phyloP scores from a whole-genome alignment of 2,888 invertebrate genomes.

The Bombyx huttoni region DNA sequence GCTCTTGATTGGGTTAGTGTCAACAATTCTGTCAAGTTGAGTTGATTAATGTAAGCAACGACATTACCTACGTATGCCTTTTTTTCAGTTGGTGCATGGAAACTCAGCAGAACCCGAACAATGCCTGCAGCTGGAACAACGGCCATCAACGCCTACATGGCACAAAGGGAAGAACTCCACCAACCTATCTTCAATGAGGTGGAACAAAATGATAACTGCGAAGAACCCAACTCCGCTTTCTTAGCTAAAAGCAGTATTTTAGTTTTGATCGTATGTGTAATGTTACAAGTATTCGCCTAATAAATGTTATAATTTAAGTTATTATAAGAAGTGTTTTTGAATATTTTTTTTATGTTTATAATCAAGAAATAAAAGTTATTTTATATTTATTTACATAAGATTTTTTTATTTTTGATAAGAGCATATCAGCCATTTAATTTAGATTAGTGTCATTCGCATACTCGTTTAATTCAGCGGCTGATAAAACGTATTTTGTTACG shows the following conservation, averaged over 20 bases:
- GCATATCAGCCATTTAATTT: background rate
- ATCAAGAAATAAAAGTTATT: background rate
- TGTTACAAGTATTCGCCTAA: constrained; percentile 26
- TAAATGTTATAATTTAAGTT: constrained; percentile 4
- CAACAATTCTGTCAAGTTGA: too few species aligned
- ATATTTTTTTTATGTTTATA: constrained; percentile 1
- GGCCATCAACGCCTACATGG: constrained; percentile 26
- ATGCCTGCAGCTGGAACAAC: constrained; percentile 16
- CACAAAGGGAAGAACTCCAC: constrained; percentile 28
- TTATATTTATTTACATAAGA: background rate
- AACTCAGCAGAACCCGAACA: constrained; percentile 39
- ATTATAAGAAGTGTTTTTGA: background rate
- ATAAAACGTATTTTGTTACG: too few species aligned
- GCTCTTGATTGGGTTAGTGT: too few species aligned
- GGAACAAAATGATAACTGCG: constrained; percentile 34
- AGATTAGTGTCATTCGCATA: too few species aligned
- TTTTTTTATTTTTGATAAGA: background rate
- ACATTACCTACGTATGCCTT: too few species aligned
- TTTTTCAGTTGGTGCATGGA: constrained; percentile 46
- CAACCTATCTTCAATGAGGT: constrained; percentile 36
- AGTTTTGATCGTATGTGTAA: constrained; percentile 32
- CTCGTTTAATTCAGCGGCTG: too few species aligned
- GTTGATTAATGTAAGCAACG: too few species aligned
- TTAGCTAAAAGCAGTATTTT: constrained; percentile 45
- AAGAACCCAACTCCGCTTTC: constrained; percentile 39